Conservation (phyloP, 1,140 invertebrate species). For the Drosophila ercepeae region DNA sequence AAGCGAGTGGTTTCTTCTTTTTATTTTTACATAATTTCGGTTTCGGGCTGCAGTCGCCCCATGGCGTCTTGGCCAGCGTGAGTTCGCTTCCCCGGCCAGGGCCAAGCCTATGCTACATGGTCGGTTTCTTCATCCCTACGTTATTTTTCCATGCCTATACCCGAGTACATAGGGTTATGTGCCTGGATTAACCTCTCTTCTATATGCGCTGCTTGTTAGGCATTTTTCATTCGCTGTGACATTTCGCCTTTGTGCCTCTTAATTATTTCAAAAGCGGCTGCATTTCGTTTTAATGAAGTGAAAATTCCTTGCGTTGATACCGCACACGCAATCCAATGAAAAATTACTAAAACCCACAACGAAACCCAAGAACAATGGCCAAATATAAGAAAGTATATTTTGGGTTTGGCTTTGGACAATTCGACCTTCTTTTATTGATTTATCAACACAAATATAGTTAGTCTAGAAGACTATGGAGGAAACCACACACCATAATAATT, state of each 20-base stretch:
- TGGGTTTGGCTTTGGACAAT: slow-evolving; percentile 30
- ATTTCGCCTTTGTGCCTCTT: slow-evolving; percentile 81
- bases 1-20: slow-evolving; percentile 25
- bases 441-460: slow-evolving; percentile 7
- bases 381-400: slow-evolving; percentile 25
- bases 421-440: slow-evolving; percentile 27
- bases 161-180: slow-evolving; percentile 40
- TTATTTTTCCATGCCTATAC: background rate
- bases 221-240: slow-evolving; percentile 80
- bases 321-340: slow-evolving; percentile 70
- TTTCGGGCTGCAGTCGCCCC: slow-evolving; percentile 48
- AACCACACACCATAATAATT: too few relatives aligned
- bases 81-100: slow-evolving; percentile 36
- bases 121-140: slow-evolving; percentile 33
- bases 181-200: slow-evolving; percentile 42
- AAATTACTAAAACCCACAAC: slow-evolving; percentile 41
- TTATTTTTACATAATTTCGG: slow-evolving; percentile 55
- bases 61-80: slow-evolving; percentile 65
- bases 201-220: slow-evolving; percentile 59
- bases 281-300: slow-evolving; percentile 83
- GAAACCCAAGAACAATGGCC: slow-evolving; percentile 32
- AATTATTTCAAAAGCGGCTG: slow-evolving; percentile 80
- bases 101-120: slow-evolving; percentile 25
- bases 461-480: background rate
- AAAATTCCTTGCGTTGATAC: slow-evolving; percentile 80